Evolutionary conservation across 2,797 vertebrate genomes (phyloP), one percentile per base, ranked within the genome.

Genomic region (Sebastes iracundus): DNA sequence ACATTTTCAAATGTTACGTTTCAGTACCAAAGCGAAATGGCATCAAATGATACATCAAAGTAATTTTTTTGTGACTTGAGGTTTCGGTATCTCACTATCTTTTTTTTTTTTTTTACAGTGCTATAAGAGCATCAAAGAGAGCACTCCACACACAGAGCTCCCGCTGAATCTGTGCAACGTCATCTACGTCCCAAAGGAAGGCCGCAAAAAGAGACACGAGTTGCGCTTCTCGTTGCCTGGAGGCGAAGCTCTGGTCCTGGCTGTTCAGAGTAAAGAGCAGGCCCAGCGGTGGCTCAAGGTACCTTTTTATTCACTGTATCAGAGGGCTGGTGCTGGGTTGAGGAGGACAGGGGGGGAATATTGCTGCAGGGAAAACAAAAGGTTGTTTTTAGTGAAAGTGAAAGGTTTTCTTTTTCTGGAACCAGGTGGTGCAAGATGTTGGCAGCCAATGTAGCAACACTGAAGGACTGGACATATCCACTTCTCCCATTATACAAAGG

Each of bases 251-350:
- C 94, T 99, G 74, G 97, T 99, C 83, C 89, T 99, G 90, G 98
- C 98, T 0, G 97, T 99, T 83, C 98, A 99, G 94, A 99, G 97
- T 94, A 97, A 96, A 88, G 98, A 99, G 86, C 98, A 99, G 93
- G 98, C 98, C 0, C 97, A 99, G 85, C 96, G 97, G 84, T 99
- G 99, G 99, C 96, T 99, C 78, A 98, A 97, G 97, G 98, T 99
- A 95, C 32, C 6, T 56, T 72, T 42, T 53, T 14, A 30, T 63
- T 69, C 28, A 23, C 27, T 28, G 1, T 14, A 35, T 78, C 20
- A 64, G 23, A 73, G 5, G 16, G 12, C 27, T 33, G 18, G 9
- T 32, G 61, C 23, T 74, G 38, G 74, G n/a, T 22, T 18, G 13
- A 13, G 12, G 14, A 12, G 28, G 28, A 68, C 27, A 22, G 0